Base-by-base conservation (phyloP, 2,113 vertebrate species). In the Dolichotis patagonum region DNA sequence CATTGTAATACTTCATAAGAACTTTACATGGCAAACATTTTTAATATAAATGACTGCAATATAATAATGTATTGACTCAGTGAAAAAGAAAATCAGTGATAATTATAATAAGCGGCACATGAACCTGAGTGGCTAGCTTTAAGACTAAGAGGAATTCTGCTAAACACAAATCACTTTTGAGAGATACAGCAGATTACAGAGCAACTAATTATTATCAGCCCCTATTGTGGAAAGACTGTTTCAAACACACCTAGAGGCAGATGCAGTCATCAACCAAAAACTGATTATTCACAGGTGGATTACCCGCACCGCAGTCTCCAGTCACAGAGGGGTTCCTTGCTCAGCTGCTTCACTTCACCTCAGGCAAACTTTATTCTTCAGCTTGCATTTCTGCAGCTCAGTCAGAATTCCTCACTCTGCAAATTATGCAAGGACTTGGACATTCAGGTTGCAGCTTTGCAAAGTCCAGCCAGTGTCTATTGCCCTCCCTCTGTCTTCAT, bases 281-380 rank as follows among this genome's bases (percentile, higher is more conserved):
- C 2, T 95, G 97, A 96, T 96, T 93, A 96, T 90, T 96, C 96
- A 78, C 90, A 96, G 91, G 96, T 98, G 90, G 86, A 90, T 90
- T 88, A 46, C 93, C 49, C 69, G 88, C 52, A 52, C 1, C 73
- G 69, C 78, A 49, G 14, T 88, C 63, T 75, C 82, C 32, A 71
- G 56, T 43, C 75, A 73, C 4, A 95, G 90, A 91, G 94, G 49
- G 91, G 94, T 87, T 93, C 80, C 89, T 88, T n/a, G 63, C 86
- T 97, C 93, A 85, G 93, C 95, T 87, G 81, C 95, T 88, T 96
- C 90, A 52, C 22, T 73, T 32, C 78, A 94, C 97, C 96, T 93
- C 87, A 85, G 96, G 97, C 96, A 95, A 95, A 84, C 52, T 86
- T 38, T 62, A 19, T 11, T 96, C 89, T 78, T 49, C 20, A 83